Evolutionary conservation across 2,113 vertebrate species (phyloP).

Genomic region (Elaphurus davidianus): DNA sequence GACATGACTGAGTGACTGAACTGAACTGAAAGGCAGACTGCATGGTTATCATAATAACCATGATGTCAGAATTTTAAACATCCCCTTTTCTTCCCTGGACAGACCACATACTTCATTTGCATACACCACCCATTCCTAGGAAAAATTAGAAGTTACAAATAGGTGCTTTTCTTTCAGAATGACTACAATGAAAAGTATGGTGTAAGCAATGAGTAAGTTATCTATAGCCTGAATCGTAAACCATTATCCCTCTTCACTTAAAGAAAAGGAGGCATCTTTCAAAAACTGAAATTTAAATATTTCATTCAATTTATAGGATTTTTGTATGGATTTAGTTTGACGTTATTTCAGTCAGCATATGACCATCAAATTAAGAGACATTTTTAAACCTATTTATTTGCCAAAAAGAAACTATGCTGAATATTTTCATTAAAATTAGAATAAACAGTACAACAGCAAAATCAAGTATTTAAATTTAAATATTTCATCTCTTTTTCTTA

Average conservation of each 20-base stretch:
- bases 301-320: slow-evolving; percentile 37
- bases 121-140: neutral
- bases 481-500: slow-evolving; percentile 10
- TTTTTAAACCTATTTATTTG: slow-evolving; percentile 32
- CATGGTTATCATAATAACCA: neutral
- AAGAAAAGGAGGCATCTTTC: neutral
- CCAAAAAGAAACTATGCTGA: slow-evolving; percentile 45
- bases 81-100: neutral
- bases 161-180: slow-evolving; percentile 18
- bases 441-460: slow-evolving; percentile 27
- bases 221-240: neutral
- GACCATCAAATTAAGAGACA: slow-evolving; percentile 59
- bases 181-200: neutral
- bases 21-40: neutral
- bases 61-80: neutral
- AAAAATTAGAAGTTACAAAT: neutral
- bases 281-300: slow-evolving; percentile 12
- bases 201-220: neutral
- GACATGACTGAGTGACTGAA: no score
- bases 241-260: neutral
- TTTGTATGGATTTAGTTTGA: slow-evolving; percentile 2
- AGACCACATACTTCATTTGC: neutral
- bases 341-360: slow-evolving; percentile 54
- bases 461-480: slow-evolving; percentile 31
- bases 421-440: slow-evolving; percentile 50